phyloP scores from a whole-genome alignment of 2,797 vertebrate species.

The Sebastes diploproa region DNA sequence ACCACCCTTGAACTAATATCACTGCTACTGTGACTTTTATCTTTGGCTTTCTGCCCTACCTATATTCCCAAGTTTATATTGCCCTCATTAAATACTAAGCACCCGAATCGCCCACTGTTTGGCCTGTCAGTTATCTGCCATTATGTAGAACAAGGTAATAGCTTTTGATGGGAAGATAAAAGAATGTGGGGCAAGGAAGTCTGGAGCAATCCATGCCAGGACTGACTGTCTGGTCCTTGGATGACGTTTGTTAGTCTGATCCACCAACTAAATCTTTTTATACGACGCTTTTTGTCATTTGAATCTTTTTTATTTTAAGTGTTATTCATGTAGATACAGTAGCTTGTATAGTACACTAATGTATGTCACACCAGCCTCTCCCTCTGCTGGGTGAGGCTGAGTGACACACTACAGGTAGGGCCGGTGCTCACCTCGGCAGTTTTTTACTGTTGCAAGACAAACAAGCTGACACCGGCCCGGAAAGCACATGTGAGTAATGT shows the following conservation, averaged over 20 bases:
- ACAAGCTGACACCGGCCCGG: slow-evolving; percentile 61
- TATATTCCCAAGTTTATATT: slow-evolving; percentile 75
- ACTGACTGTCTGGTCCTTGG: neutral
- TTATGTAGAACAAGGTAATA: slow-evolving; percentile 62
- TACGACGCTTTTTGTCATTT: neutral
- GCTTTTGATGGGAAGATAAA: slow-evolving; percentile 52
- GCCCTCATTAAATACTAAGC: slow-evolving; percentile 70
- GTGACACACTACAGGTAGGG: slow-evolving; percentile 35
- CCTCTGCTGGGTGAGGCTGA: slow-evolving; percentile 37
- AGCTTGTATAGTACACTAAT: neutral
- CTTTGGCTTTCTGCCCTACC: slow-evolving; percentile 64
- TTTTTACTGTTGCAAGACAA: slow-evolving; percentile 63
- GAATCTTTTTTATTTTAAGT: neutral
- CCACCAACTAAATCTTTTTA: neutral
- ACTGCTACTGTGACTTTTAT: slow-evolving; percentile 68
- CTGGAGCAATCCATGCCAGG: neutral
- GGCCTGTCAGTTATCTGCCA: slow-evolving; percentile 70
- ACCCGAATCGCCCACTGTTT: slow-evolving; percentile 68
- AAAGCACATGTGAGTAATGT: slow-evolving; percentile 67
- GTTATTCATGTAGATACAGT: neutral
- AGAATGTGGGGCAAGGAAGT: slow-evolving; percentile 49
- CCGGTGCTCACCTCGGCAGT: slow-evolving; percentile 32
- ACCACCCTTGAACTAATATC: slow-evolving; percentile 57
- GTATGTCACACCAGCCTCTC: slow-evolving; percentile 5
- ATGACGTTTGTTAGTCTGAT: neutral